These are phyloP conservation scores for Cartodere bifasciata DNA, from an alignment of 2,888 invertebrate genomes.

Conservation along the genomic window DNA sequence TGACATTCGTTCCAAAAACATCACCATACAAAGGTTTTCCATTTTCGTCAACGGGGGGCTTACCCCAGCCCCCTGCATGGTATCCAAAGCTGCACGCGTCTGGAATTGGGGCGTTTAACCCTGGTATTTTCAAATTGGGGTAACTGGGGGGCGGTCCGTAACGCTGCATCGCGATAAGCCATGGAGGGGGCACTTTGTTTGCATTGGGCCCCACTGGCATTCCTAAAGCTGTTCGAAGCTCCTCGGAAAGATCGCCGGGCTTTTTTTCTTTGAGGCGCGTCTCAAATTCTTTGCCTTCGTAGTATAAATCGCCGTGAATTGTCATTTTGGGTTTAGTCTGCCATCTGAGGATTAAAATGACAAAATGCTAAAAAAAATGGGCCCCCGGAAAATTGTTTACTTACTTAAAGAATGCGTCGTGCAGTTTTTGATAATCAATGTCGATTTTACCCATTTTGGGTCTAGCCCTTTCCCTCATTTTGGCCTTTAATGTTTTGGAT, in stretches of 20 bases:
- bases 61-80: slow-evolving; percentile 99
- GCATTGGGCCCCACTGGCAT: slow-evolving; percentile 96
- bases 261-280: slow-evolving; percentile 96
- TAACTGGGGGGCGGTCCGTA: slow-evolving; percentile 99
- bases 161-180: slow-evolving; percentile 94
- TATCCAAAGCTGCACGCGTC: slow-evolving; percentile 97
- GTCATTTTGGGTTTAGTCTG: slow-evolving; percentile 99
- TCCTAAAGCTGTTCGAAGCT: slow-evolving; percentile 88
- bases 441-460: slow-evolving; percentile 99
- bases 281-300: slow-evolving; percentile 98
- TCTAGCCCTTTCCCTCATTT: slow-evolving; percentile 92
- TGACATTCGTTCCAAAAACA: slow-evolving; percentile 81
- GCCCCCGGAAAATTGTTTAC: slow-evolving; percentile 19
- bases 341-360: slow-evolving; percentile 52
- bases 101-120: slow-evolving; percentile 95
- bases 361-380: slow-evolving; percentile 5
- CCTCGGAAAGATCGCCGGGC: slow-evolving; percentile 94
- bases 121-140: slow-evolving; percentile 95
- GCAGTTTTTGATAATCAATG: slow-evolving; percentile 98
- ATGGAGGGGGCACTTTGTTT: slow-evolving; percentile 83
- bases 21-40: slow-evolving; percentile 98
- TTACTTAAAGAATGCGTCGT: slow-evolving; percentile 95
- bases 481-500: slow-evolving; percentile 85
- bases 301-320: slow-evolving; percentile 96
- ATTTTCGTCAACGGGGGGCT: slow-evolving; percentile 97